Evolutionary conservation across 2,113 vertebrate genomes (phyloP).

Genomic region (Rana temporaria): DNA sequence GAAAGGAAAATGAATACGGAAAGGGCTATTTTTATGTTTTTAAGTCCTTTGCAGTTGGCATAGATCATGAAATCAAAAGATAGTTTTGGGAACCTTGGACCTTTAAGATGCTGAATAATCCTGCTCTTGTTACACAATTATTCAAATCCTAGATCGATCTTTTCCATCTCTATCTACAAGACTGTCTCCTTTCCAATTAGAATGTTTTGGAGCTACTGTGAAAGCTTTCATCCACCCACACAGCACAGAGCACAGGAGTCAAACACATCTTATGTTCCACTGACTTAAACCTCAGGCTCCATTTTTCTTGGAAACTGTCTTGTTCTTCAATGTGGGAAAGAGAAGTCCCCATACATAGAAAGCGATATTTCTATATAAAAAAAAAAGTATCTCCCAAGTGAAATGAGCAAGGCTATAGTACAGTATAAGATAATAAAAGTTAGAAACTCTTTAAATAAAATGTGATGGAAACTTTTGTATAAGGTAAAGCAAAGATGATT

Average conservation of each 20-base stretch:
- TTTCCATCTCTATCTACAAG: neutral
- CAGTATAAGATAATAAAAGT: too few species aligned
- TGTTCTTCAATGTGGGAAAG: neutral
- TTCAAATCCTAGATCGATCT: constrained; percentile 36
- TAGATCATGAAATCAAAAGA: constrained; percentile 13
- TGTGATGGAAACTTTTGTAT: too few species aligned
- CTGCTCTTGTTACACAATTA: constrained; percentile 27
- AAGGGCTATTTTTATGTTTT: neutral
- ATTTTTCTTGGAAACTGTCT: neutral
- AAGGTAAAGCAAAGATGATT: too few species aligned
- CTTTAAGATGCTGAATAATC: constrained; percentile 34
- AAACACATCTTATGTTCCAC: neutral
- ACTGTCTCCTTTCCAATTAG: constrained; percentile 28
- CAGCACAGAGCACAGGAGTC: neutral
- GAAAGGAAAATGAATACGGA: neutral
- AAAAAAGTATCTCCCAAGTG: too few species aligned
- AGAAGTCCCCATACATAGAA: neutral
- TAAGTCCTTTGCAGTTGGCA: neutral
- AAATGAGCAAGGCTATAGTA: too few species aligned
- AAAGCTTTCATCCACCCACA: constrained; percentile 9
- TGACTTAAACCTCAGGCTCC: neutral
- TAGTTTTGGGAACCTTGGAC: constrained; percentile 31
- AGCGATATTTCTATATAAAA: too few species aligned
- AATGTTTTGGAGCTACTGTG: neutral
- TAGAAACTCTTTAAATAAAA: too few species aligned